Conservation (phyloP, 2,888 invertebrate species). For the Parascotia fuliginaria region DNA sequence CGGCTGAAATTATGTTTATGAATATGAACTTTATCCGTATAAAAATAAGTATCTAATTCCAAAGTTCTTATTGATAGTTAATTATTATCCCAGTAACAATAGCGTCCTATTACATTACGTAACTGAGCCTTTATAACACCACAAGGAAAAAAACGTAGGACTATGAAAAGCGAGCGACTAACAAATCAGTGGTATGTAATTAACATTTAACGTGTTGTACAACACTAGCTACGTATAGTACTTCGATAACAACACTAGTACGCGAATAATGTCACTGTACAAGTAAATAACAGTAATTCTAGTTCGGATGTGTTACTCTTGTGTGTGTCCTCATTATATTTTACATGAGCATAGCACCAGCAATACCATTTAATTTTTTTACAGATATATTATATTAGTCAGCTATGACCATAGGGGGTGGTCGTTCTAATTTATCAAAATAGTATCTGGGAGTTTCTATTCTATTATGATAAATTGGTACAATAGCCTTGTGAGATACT, state of each 20-base stretch:
- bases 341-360: too few relatives aligned
- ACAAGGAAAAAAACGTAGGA: constrained; percentile 29
- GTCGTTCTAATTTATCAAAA: too few relatives aligned
- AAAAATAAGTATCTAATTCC: not conserved
- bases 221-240: constrained; percentile 29
- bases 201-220: constrained; percentile 44
- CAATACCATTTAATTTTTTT: too few relatives aligned
- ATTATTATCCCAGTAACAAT: constrained; percentile 18
- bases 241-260: constrained; percentile 29
- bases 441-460: too few relatives aligned
- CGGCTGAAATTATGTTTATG: too few relatives aligned
- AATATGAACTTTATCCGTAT: too few relatives aligned
- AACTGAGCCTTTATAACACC: constrained; percentile 18
- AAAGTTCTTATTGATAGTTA: not conserved
- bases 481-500: too few relatives aligned
- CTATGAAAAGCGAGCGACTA: constrained; percentile 27
- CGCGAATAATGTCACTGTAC: constrained; percentile 6
- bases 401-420: too few relatives aligned
- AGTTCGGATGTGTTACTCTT: too few relatives aligned
- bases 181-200: constrained; percentile 42
- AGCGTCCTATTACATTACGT: constrained; percentile 13
- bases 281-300: constrained; percentile 12
- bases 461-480: too few relatives aligned
- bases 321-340: too few relatives aligned
- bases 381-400: too few relatives aligned